phyloP scores from a whole-genome alignment of 2,113 vertebrate genomes.

The Ginglymostoma cirratum region DNA sequence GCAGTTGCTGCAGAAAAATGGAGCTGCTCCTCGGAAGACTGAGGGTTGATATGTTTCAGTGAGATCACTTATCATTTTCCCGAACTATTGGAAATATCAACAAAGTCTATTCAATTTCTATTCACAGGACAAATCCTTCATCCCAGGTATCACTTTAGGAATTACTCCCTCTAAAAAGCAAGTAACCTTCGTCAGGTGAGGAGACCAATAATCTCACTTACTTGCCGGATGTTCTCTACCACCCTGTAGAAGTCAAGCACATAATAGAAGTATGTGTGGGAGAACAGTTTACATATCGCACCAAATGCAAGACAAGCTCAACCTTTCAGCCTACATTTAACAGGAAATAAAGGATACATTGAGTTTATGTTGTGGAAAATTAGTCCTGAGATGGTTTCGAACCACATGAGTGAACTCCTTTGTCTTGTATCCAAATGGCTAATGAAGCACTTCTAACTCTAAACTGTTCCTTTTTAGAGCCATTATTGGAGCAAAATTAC shows the following conservation, averaged over 20 bases:
- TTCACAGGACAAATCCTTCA: too few relatives aligned
- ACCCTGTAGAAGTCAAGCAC: background rate
- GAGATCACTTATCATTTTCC: too few relatives aligned
- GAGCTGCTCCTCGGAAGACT: too few relatives aligned
- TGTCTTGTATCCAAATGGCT: conserved; percentile 71
- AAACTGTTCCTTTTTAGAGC: conserved; percentile 29
- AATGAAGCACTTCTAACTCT: conserved; percentile 64
- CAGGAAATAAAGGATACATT: conserved; percentile 58
- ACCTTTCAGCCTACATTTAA: conserved; percentile 53
- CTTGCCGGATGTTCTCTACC: background rate
- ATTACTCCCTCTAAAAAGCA: too few relatives aligned
- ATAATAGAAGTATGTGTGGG: background rate
- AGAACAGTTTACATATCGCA: background rate
- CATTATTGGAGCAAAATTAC: background rate
- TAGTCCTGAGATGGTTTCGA: conserved; percentile 71
- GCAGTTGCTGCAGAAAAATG: too few relatives aligned
- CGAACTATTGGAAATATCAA: too few relatives aligned
- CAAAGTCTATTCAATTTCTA: too few relatives aligned
- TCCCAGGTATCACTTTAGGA: too few relatives aligned
- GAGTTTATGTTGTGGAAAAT: conserved; percentile 77
- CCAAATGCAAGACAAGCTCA: conserved; percentile 36
- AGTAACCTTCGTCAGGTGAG: background rate
- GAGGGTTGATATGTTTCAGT: background rate
- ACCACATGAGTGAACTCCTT: conserved; percentile 69
- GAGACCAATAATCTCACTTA: background rate